Percentiles rank a stretch among this genome's conserved stretches.
These are phyloP conservation scores for Branchinecta lynchi DNA, from an alignment of 1,140 invertebrate genomes.

Conservation along the genomic window DNA sequence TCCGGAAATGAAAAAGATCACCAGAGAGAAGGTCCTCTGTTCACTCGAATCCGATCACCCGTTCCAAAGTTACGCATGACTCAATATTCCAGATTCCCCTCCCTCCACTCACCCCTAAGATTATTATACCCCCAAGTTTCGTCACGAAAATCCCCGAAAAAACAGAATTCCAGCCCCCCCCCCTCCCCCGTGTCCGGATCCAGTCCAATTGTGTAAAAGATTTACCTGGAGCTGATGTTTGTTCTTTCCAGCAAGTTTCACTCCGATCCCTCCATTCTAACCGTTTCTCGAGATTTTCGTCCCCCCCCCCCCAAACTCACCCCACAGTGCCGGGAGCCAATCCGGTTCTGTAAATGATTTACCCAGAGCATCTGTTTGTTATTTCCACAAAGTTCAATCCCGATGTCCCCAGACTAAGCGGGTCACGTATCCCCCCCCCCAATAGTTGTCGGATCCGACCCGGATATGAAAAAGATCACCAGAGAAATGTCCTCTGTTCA, in stretches of 20 bases:
- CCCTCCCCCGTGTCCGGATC: background rate
- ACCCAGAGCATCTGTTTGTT: too few relatives aligned
- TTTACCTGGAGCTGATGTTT: background rate
- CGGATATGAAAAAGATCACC: too few relatives aligned
- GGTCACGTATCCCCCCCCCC: too few relatives aligned
- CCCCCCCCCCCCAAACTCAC: background rate
- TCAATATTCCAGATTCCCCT: slow-evolving; percentile 9
- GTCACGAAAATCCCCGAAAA: too few relatives aligned
- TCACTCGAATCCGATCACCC: slow-evolving; percentile 4
- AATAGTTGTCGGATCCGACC: too few relatives aligned
- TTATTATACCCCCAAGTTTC: too few relatives aligned
- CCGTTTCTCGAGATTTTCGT: slow-evolving; percentile 4
- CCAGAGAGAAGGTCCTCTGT: too few relatives aligned
- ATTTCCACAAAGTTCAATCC: too few relatives aligned
- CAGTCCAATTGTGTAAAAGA: background rate
- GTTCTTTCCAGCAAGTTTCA: slow-evolving; percentile 1
- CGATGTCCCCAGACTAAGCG: too few relatives aligned
- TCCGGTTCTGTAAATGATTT: background rate
- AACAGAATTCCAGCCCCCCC: background rate
- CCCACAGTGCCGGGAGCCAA: background rate
- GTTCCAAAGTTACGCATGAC: background rate
- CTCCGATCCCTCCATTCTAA: slow-evolving; percentile 4
- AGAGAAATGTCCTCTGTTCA: too few relatives aligned
- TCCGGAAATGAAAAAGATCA: too few relatives aligned
- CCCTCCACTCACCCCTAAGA: too few relatives aligned